phyloP scores from a whole-genome alignment of 2,888 invertebrate genomes.

The Ichneumoninae sp. region DNA sequence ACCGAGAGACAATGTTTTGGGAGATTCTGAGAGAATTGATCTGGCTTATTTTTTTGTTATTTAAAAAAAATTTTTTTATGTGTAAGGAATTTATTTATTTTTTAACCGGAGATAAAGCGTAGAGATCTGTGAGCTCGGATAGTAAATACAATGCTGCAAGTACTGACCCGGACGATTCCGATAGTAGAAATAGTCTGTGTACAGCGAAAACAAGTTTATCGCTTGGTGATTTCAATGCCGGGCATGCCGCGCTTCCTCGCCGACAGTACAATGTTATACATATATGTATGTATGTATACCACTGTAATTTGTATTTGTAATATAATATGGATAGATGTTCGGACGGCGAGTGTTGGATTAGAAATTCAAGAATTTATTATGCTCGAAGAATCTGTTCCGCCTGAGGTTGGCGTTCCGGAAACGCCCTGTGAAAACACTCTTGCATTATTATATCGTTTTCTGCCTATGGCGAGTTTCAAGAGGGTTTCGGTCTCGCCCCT shows the following conservation, averaged over 20 bases:
- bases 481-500: no score
- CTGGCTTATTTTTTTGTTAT: slow-evolving; percentile 4
- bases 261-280: not conserved
- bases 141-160: slow-evolving; percentile 51
- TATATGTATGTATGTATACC: not conserved
- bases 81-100: slow-evolving; percentile 2
- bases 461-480: slow-evolving; percentile 5
- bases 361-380: slow-evolving; percentile 60
- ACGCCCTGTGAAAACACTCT: slow-evolving; percentile 27
- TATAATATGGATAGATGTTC: not conserved
- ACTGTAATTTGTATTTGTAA: not conserved
- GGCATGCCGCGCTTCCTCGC: slow-evolving; percentile 34
- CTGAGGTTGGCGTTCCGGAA: slow-evolving; percentile 68
- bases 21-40: not conserved
- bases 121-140: slow-evolving; percentile 12
- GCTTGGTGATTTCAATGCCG: slow-evolving; percentile 44
- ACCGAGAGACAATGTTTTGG: not conserved
- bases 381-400: slow-evolving; percentile 68
- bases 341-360: slow-evolving; percentile 39
- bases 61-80: not conserved
- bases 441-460: slow-evolving; percentile 50
- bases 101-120: not conserved
- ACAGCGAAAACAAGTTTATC: slow-evolving; percentile 30
- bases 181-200: slow-evolving; percentile 36
- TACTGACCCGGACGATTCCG: slow-evolving; percentile 49